These are phyloP conservation scores for Cololabis saira DNA, from an alignment of 2,113 vertebrate species.

Conservation along the genomic window DNA sequence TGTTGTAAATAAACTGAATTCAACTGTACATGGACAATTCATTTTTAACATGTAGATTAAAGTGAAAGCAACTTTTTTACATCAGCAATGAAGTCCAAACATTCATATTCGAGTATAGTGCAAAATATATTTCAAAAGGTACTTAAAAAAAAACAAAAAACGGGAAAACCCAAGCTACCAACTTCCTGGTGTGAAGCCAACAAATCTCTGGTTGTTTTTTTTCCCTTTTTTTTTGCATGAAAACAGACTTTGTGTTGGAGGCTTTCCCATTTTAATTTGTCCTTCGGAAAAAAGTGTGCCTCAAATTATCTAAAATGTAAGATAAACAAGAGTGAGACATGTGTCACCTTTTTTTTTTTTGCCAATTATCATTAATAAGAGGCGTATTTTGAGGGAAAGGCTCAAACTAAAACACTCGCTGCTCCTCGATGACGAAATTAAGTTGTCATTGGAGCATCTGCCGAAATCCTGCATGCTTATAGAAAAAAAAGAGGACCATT, in stretches of 20 bases:
- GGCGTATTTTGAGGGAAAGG: constrained; percentile 55
- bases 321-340: constrained; percentile 76
- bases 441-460: constrained; percentile 86
- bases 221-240: constrained; percentile 10
- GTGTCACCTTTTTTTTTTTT: constrained; percentile 69
- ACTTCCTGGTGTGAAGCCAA: background rate
- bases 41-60: too few species aligned
- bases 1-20: too few species aligned
- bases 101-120: too few species aligned
- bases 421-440: constrained; percentile 79
- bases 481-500: constrained; percentile 73
- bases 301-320: constrained; percentile 74
- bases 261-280: constrained; percentile 65
- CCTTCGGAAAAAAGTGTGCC: constrained; percentile 60
- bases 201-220: constrained; percentile 21
- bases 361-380: constrained; percentile 79
- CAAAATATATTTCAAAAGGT: too few species aligned
- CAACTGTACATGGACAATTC: too few species aligned
- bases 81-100: too few species aligned
- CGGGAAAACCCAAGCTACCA: background rate
- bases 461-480: constrained; percentile 83
- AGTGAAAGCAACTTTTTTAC: too few species aligned
- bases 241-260: constrained; percentile 46
- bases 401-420: constrained; percentile 70
- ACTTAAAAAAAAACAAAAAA: too few species aligned